These are phyloP conservation scores for Apostichopus leukothele DNA, from an alignment of 53 echinoderm and acorn worm genomes.

Conservation along the genomic window DNA sequence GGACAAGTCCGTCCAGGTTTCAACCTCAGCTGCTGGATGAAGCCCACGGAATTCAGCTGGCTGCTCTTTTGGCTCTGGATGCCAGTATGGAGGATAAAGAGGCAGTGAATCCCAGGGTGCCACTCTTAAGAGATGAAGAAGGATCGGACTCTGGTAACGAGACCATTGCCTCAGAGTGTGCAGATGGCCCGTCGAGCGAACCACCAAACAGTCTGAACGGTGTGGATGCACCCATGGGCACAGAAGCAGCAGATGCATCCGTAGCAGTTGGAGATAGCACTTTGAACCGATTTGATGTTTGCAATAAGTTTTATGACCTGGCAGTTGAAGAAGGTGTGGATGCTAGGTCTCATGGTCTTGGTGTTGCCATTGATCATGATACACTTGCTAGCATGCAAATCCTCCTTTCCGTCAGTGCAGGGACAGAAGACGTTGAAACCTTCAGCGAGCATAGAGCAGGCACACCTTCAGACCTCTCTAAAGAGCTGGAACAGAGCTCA, in stretches of 20 bases:
- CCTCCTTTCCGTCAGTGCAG: background rate
- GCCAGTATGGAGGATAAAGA: slow-evolving; percentile 56
- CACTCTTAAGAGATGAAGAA: slow-evolving; percentile 62
- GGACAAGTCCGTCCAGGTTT: background rate
- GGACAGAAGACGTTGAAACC: background rate
- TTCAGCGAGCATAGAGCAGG: background rate
- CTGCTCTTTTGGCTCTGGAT: slow-evolving; percentile 82
- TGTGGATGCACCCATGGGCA: background rate
- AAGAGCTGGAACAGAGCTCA: background rate
- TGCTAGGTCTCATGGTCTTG: background rate
- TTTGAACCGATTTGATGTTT: background rate
- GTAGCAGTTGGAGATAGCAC: background rate
- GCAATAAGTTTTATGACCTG: background rate
- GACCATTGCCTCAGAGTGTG: slow-evolving; percentile 91
- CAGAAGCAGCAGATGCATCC: background rate
- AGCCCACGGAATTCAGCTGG: slow-evolving; percentile 90
- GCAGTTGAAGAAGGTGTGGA: background rate
- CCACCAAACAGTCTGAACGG: background rate
- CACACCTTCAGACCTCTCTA: background rate
- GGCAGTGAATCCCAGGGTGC: slow-evolving; percentile 42
- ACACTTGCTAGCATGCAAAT: background rate
- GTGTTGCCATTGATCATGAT: background rate
- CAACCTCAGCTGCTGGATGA: slow-evolving; percentile 67
- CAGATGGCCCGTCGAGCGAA: slow-evolving; percentile 20
- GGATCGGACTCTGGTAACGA: slow-evolving; percentile 98